Evolutionary conservation across 2,113 vertebrate genomes (phyloP), one percentile per base, ranked within the genome.

Genomic region (Mesoclemmys tuberculata): DNA sequence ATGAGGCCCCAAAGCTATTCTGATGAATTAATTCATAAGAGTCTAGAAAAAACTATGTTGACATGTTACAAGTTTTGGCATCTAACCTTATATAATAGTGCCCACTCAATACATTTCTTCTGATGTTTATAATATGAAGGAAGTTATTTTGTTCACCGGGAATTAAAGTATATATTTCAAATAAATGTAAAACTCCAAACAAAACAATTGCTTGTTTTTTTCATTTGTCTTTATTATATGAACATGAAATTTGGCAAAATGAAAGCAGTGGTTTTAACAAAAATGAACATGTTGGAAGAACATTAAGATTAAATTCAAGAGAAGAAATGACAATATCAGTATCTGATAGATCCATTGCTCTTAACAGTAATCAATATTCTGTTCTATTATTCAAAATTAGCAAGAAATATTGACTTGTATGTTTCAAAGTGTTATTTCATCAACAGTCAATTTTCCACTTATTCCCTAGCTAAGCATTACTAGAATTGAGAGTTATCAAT

Each of bases 21-120:
- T 91, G 77, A 97, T 97, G 93, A 97, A 97, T 97, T 97, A 97
- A 97, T 97, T 95, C 14, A 96, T 90, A 96, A 77, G 93, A 92
- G 51, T 90, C 82, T 91, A 90, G 82, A 90, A 89, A 94, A 94
- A 95, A 85, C 61, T 89, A 55, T 91, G 93, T 86, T 96, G 92
- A 94, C 88, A 95, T 91, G 94, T 97, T 95, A 92, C 88, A 96
- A 95, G 74, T 91, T 97, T 78, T 93, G 83, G 58, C 95, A 91
- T 96, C 44, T 71, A 89, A 96, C 79, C 86, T 92, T 90, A 24
- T 92, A 61, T 90, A 96, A 89, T 80, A 54, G 38, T 83, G 48
- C 8, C 11, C 87, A 93, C 51, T 96, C 96, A 96, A 96, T 97
- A 86, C 79, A 96, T 92, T 92, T 95, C 38, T 91, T 95, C 92